Evolutionary conservation across 30 jellyfish, hydroid and myxozoan species (phyloP), one percentile per base, ranked within the genome.

Genomic region (Aurelia coerulea): DNA sequence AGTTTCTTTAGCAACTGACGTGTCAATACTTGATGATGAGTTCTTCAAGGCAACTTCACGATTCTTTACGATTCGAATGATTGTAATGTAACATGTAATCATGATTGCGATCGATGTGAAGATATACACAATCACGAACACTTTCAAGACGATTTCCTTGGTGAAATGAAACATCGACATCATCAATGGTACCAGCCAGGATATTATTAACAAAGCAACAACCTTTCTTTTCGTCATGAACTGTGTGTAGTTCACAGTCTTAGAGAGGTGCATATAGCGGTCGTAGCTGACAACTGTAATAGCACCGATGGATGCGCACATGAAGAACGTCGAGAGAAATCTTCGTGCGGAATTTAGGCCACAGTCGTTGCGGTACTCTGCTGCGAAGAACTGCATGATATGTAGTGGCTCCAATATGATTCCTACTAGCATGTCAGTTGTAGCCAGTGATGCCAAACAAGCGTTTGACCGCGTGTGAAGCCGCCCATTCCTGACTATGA

Each of bases 371-470:
- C 79, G 93, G 11, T 52, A 41, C 17, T 73, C 76, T 5, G 46
- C 64, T 6, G 75, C 65, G 51, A 87, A 68, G 41, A 80, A 62
- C 89, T 87, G 97, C 75, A 68, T 64, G 39, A 75, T 78, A 15
- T 80, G 64, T 29, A 87, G 23, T 39, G 97, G 95, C 58, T 79
- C 88, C 29, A 92, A 65, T 14, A 87, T 23, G 17, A 58, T 23
- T 5, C 97, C 98, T 68, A 92, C 98, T 0, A 81, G 79, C 54
- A 88, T 60, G 71, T 92, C 98, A 11, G 97, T 88, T 16, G 84
- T 60, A 10, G 98, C 95, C 31, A 92, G 64, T 5, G 98, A 92
- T 12, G 65, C 58, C 12, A 86, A 80, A 42, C 77, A 71, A 11
- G 59, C 66, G 65, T 80, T 92, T 80, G 95, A 85, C 60, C 90